Evolutionary conservation across 2,888 invertebrate species (phyloP).

Genomic region (Heterodera filipjevi): DNA sequence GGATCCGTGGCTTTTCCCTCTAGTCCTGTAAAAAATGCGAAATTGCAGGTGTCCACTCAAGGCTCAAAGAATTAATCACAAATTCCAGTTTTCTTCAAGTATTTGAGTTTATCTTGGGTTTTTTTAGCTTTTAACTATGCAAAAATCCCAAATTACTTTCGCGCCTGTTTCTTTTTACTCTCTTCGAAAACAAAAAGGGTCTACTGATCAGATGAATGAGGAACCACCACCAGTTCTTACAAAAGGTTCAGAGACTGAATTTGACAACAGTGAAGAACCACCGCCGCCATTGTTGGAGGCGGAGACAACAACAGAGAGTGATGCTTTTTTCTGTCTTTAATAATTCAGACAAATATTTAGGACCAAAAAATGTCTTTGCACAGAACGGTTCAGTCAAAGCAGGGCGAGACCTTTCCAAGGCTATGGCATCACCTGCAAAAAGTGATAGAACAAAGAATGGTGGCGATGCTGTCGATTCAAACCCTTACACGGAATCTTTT

Average conservation of each 20-base stretch:
- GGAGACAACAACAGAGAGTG: background rate
- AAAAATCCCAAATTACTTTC: background rate
- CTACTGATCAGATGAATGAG: background rate
- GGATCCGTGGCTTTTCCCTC: too few species aligned
- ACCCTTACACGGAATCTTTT: background rate
- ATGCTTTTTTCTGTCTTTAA: background rate
- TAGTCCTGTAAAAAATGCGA: too few species aligned
- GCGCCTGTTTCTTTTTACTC: background rate
- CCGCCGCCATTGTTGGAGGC: conserved; percentile 1
- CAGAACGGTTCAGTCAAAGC: background rate
- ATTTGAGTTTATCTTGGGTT: too few species aligned
- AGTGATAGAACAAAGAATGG: background rate
- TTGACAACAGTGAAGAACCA: background rate
- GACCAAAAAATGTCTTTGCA: background rate
- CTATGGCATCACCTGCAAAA: background rate
- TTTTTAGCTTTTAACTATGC: background rate
- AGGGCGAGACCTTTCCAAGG: background rate
- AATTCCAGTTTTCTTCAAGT: too few species aligned
- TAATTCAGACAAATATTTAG: background rate
- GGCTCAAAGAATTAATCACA: too few species aligned
- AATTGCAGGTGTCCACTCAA: too few species aligned
- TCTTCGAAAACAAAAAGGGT: background rate
- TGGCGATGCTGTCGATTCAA: background rate
- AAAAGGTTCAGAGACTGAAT: background rate
- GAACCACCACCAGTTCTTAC: background rate